Percentiles rank a stretch among this genome's conserved stretches.
These are phyloP conservation scores for Helicoverpa armigera DNA, from an alignment of 1,140 invertebrate species.

Conservation along the genomic window DNA sequence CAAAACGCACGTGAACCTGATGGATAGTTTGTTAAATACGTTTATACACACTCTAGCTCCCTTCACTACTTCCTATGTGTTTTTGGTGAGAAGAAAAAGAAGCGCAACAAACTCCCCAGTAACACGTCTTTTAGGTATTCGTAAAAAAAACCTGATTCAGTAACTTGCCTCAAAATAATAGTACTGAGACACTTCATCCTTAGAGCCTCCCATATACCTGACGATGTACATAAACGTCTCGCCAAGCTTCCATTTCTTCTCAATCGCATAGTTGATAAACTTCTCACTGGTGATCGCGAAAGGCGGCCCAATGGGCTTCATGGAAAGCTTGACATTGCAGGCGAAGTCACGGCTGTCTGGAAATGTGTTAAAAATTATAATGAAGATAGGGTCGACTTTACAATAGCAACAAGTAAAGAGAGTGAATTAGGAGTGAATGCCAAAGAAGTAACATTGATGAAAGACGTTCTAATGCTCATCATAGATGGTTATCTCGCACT, in stretches of 20 bases:
- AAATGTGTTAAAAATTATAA: background rate
- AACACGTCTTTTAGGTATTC: no score
- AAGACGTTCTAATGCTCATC: no score
- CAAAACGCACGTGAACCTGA: no score
- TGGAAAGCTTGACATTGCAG: slow-evolving; percentile 56
- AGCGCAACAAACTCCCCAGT: no score
- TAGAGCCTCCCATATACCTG: slow-evolving; percentile 65
- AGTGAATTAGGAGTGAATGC: background rate
- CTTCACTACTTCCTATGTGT: no score
- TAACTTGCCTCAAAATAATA: slow-evolving; percentile 75
- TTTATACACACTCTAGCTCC: no score
- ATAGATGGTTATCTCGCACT: no score
- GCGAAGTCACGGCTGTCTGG: slow-evolving; percentile 63
- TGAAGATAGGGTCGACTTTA: background rate
- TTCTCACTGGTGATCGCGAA: slow-evolving; percentile 65
- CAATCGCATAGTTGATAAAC: slow-evolving; percentile 68
- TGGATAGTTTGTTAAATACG: no score
- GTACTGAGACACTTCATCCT: slow-evolving; percentile 72
- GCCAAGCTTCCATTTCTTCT: slow-evolving; percentile 69
- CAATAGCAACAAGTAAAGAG: background rate
- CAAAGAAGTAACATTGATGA: no score
- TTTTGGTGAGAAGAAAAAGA: no score
- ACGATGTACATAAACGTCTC: slow-evolving; percentile 64
- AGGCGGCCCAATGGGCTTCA: slow-evolving; percentile 60
- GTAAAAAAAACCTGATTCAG: background rate